phyloP scores from a whole-genome alignment of 2,113 vertebrate genomes.

The Raja brachyura region DNA sequence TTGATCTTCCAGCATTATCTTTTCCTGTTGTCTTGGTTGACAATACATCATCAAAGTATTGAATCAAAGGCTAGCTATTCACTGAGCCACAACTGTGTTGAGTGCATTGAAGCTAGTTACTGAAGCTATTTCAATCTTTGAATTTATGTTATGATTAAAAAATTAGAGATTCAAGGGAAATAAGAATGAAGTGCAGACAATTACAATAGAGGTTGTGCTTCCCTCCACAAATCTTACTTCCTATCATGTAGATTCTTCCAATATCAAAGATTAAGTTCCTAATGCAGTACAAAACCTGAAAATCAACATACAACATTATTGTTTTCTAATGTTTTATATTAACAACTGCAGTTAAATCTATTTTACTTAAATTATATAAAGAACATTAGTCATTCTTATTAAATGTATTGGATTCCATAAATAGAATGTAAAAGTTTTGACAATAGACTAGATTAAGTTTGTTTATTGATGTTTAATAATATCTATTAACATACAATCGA shows the following conservation, averaged over 20 bases:
- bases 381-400: neutral
- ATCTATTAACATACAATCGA: neutral
- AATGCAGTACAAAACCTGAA: neutral
- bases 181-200: neutral
- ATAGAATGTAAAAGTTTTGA: neutral
- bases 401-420: neutral
- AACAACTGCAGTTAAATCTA: neutral
- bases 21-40: neutral
- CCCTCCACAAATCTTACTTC: neutral
- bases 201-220: neutral
- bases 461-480: neutral
- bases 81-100: neutral
- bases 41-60: neutral
- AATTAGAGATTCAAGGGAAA: neutral
- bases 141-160: neutral
- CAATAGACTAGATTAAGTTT: neutral
- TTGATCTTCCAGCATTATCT: neutral
- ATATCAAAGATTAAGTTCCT: neutral
- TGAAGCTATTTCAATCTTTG: neutral
- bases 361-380: neutral
- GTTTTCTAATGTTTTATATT: neutral
- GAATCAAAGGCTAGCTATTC: neutral
- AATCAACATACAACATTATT: neutral
- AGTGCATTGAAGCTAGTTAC: neutral
- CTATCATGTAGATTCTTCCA: neutral